Percentiles rank a stretch among this genome's conserved stretches.
Conservation (phyloP, 1,140 invertebrate species). For the Plodia interpunctella region DNA sequence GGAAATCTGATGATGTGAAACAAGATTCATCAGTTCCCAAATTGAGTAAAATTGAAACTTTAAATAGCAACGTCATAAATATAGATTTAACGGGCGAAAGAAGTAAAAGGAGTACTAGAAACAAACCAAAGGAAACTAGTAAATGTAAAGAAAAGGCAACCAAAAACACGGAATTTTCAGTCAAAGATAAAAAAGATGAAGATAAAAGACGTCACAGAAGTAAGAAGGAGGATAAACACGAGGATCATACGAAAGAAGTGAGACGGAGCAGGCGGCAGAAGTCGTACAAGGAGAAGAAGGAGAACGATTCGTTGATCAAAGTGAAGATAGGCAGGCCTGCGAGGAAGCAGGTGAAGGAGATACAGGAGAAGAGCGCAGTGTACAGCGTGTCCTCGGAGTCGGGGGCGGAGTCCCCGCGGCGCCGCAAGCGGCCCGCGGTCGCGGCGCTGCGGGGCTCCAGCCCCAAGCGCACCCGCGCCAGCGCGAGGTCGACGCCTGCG, state of each 20-base stretch:
- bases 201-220: constrained; percentile 10
- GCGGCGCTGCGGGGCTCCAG: constrained; percentile 24
- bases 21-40: background rate
- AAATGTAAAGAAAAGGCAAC: constrained; percentile 15
- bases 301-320: constrained; percentile 13
- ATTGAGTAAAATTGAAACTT: background rate
- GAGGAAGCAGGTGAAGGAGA: background rate
- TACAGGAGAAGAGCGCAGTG: constrained; percentile 39
- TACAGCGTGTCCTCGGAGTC: constrained; percentile 43
- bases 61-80: background rate
- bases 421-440: constrained; percentile 32
- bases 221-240: constrained; percentile 14
- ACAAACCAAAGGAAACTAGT: constrained; percentile 14
- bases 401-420: background rate
- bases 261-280: constrained; percentile 39
- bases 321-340: constrained; percentile 8
- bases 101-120: constrained; percentile 15
- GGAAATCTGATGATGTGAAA: background rate
- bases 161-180: constrained; percentile 11
- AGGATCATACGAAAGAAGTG: constrained; percentile 21
- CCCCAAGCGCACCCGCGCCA: constrained; percentile 36
- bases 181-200: constrained; percentile 1
- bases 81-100: background rate
- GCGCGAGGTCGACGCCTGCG: constrained; percentile 28
- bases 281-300: constrained; percentile 23